Evolutionary conservation across 2,797 vertebrate species (phyloP).

Genomic region (Urocyon cinereoargenteus): DNA sequence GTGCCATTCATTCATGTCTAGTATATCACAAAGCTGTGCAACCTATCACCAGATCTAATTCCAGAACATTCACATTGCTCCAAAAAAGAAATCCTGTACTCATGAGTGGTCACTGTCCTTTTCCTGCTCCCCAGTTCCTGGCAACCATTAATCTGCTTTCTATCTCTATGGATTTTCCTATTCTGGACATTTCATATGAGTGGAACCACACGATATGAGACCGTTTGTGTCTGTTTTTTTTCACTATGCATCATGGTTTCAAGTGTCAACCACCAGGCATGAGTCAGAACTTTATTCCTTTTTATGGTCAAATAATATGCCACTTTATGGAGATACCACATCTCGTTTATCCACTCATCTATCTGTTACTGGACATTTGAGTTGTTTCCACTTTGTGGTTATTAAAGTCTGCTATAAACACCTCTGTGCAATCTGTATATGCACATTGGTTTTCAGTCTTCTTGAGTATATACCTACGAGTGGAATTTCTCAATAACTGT

Average conservation of each 20-base stretch:
- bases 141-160: no score
- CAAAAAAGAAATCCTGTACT: neutral
- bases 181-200: neutral
- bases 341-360: neutral
- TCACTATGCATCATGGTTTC: neutral
- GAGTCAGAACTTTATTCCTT: neutral
- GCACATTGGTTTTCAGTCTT: neutral
- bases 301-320: neutral
- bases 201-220: neutral
- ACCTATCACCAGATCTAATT: neutral
- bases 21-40: neutral
- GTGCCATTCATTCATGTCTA: neutral
- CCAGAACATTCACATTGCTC: neutral
- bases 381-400: neutral
- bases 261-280: accelerated
- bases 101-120: accelerated
- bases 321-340: neutral
- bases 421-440: neutral
- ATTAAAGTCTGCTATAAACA: neutral
- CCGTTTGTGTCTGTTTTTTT: neutral
- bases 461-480: neutral
- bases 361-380: neutral
- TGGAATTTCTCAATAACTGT: neutral
- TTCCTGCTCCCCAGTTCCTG: no score
- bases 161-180: neutral